Evolutionary conservation across 2,113 vertebrate genomes (phyloP).

Genomic region (Hassar affinis): DNA sequence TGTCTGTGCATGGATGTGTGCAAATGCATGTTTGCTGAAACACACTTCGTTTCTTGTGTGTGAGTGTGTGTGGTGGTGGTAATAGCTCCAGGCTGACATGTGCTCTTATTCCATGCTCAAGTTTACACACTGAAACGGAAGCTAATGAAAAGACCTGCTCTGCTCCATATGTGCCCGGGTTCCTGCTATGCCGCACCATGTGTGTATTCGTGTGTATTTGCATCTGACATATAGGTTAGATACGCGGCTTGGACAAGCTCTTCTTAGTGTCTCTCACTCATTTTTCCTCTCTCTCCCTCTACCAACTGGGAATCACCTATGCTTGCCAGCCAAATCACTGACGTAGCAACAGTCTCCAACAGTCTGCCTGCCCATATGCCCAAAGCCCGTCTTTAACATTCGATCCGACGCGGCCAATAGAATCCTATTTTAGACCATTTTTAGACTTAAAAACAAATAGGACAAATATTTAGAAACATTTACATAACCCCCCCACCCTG

Average conservation of each 20-base stretch:
- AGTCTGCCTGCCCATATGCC: conserved; percentile 60
- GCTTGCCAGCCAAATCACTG: conserved; percentile 53
- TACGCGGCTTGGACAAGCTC: conserved; percentile 44
- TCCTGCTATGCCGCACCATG: conserved; percentile 30
- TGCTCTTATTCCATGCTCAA: conserved; percentile 40
- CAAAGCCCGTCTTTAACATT: conserved; percentile 47
- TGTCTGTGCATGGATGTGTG: conserved; percentile 19
- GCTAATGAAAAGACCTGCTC: conserved; percentile 47
- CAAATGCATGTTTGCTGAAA: background rate
- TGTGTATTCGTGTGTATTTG: conserved; percentile 31
- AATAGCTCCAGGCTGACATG: conserved; percentile 24
- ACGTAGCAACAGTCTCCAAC: conserved; percentile 52
- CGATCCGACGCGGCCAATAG: conserved; percentile 24
- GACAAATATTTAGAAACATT: background rate
- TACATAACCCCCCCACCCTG: background rate
- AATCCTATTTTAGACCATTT: conserved; percentile 23
- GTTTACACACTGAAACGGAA: conserved; percentile 51
- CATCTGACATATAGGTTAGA: conserved; percentile 52
- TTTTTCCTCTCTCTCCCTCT: conserved; percentile 39
- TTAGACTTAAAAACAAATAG: background rate
- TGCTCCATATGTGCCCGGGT: conserved; percentile 40
- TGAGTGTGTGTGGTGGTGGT: conserved; percentile 8
- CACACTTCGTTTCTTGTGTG: background rate
- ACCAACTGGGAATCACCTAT: conserved; percentile 59
- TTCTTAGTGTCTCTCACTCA: conserved; percentile 33